Evolutionary conservation across 2,888 invertebrate species (phyloP).

Genomic region (Yponomeuta malinellus): DNA sequence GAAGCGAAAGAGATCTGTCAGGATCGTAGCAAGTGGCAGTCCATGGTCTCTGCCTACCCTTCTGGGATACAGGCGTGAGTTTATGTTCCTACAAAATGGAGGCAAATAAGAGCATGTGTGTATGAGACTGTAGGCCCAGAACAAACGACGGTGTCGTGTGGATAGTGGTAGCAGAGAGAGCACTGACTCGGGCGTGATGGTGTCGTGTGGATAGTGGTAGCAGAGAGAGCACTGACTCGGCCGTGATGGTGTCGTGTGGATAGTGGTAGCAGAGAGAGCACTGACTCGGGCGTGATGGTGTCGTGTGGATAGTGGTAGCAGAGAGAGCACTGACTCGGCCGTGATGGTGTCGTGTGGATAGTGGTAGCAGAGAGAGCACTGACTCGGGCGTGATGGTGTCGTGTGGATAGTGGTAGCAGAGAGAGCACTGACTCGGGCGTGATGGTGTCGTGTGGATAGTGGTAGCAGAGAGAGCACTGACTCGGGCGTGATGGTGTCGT

Average conservation of each 20-base stretch:
- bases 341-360: conserved; percentile 73
- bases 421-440: conserved; percentile 83
- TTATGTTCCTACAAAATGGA: too few species aligned
- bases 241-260: conserved; percentile 75
- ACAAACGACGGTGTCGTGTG: neutral
- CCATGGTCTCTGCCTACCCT: too few species aligned
- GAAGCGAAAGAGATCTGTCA: too few species aligned
- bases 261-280: neutral
- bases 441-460: conserved; percentile 59
- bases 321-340: conserved; percentile 79
- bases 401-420: neutral
- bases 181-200: conserved; percentile 87
- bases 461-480: conserved; percentile 45
- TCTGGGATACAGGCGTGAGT: too few species aligned
- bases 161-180: too few species aligned
- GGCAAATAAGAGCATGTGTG: too few species aligned
- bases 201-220: neutral
- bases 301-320: neutral
- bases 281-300: conserved; percentile 87
- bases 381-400: conserved; percentile 86
- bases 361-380: conserved; percentile 28
- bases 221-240: conserved; percentile 78
- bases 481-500: conserved; percentile 84
- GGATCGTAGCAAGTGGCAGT: too few species aligned
- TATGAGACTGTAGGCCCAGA: neutral